Conservation (phyloP, 2,797 vertebrate genomes). For the Sebastes trivittatus region DNA sequence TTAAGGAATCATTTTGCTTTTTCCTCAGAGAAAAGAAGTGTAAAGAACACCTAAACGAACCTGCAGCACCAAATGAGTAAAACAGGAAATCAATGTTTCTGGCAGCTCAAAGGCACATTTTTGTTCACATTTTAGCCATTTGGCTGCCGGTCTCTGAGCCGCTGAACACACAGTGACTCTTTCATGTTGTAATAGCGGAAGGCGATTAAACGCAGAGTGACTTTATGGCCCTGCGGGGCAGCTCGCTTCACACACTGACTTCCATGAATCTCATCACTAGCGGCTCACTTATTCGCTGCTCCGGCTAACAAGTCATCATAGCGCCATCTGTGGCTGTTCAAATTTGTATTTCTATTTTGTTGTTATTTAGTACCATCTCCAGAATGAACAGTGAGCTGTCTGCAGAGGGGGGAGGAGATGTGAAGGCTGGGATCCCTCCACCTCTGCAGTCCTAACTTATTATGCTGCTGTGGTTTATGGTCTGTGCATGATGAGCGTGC, state of each 20-base stretch:
- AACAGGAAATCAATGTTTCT: not conserved
- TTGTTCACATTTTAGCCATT: constrained; percentile 1
- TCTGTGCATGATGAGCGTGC: constrained; percentile 30
- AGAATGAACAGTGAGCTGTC: constrained; percentile 32
- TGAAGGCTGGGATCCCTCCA: constrained; percentile 26
- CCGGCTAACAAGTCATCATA: constrained; percentile 37
- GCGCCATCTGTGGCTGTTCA: constrained; percentile 17
- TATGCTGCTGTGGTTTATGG: constrained; percentile 56
- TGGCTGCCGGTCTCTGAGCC: constrained; percentile 11
- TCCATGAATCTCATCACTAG: constrained; percentile 31
- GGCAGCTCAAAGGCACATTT: not conserved
- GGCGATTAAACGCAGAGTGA: constrained; percentile 43
- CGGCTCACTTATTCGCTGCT: not conserved
- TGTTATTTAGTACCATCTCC: constrained; percentile 30
- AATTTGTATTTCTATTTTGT: constrained; percentile 30
- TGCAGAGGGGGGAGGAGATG: not conserved
- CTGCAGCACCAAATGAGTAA: not conserved
- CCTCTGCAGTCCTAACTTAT: constrained; percentile 39
- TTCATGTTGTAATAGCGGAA: constrained; percentile 8
- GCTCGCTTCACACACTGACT: constrained; percentile 9
- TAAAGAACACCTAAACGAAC: not conserved
- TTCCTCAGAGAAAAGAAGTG: not conserved
- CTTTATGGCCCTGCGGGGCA: constrained; percentile 20
- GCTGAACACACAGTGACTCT: constrained; percentile 6
- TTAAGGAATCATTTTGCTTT: not conserved